Base-by-base conservation (phyloP, 1,140 invertebrate genomes). In the Leptonema lineaticorne region DNA sequence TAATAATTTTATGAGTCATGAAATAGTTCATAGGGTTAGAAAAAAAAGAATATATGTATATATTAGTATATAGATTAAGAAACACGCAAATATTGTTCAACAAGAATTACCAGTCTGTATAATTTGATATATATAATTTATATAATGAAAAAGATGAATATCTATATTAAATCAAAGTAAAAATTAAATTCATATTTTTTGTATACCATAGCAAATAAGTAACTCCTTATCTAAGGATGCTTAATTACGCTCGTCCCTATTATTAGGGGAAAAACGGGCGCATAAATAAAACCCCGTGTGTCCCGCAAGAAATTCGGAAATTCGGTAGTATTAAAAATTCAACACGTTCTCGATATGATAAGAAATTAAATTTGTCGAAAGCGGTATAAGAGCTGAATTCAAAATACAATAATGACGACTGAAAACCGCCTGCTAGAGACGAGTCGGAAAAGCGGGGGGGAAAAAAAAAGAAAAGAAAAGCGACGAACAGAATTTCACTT, bases 171-270 rank as follows among this genome's bases (percentile, higher is more conserved):
- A n/a, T n/a, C n/a, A n/a, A n/a, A n/a, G n/a, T n/a, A n/a, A n/a
- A n/a, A n/a, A n/a, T n/a, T n/a, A n/a, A n/a, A n/a, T n/a, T n/a
- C 9, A 14, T 53, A 24, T 53, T 53, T 53, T 53, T 53, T 53
- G 50, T 53, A 26, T 14, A 22, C 18, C 27, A 2, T 24, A 53
- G 50, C 50, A 53, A 50, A 50, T 24, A 24, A 50, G 16, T 6
- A 53, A 53, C 50, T 53, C 22, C 50, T 53, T 53, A 53, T 53
- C 50, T 53, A 22, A 14, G 22, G 22, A 24, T 24, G 50, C 50
- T 53, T 24, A 53, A 53, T 53, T 53, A 53, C 50, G 14, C 20
- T 53, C 50, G 50, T 53, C 50, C 50, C 50, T 26, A 26, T 53
- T 22, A 53, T 26, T 20, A 48, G 22, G 46, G 1, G 9, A 53